A percentile compares a stretch with the other conserved stretches of the same genome.
Evolutionary conservation across 2,113 vertebrate species (phyloP).

Genomic region (Brienomyrus brachyistius): DNA sequence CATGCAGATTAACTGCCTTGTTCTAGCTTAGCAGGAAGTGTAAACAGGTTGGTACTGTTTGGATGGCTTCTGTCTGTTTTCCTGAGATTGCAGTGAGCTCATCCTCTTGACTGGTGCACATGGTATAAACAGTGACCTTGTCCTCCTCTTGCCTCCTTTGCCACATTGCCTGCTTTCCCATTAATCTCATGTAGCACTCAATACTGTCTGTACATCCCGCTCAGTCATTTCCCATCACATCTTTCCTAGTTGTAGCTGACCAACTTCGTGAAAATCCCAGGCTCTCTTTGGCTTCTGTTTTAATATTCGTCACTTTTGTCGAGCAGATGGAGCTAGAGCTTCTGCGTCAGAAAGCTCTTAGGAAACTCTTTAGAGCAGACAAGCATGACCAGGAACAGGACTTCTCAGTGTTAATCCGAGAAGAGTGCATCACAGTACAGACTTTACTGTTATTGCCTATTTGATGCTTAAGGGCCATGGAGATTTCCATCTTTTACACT

Average conservation of each 20-base stretch:
- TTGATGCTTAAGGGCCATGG: constrained; percentile 37
- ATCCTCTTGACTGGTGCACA: background rate
- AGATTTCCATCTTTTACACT: constrained; percentile 40
- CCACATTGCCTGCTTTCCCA: background rate
- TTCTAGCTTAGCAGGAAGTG: background rate
- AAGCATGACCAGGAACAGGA: constrained; percentile 2
- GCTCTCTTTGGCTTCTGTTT: constrained; percentile 5
- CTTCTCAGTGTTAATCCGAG: background rate
- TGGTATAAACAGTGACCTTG: background rate
- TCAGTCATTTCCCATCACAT: background rate
- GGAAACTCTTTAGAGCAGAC: constrained; percentile 4
- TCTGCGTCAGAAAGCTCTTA: background rate
- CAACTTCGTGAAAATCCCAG: background rate
- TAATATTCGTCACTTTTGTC: background rate
- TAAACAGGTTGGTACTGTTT: background rate
- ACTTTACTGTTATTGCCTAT: constrained; percentile 39
- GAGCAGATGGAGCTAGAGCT: background rate
- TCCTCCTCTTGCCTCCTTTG: background rate
- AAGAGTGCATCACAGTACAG: constrained; percentile 40
- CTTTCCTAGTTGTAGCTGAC: background rate
- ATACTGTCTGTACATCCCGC: background rate
- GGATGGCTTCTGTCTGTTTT: background rate
- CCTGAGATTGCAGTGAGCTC: background rate
- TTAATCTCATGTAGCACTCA: background rate
- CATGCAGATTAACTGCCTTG: background rate